Conservation (phyloP, 53 echinoderm and acorn worm genomes). For the Hippasteria phrygiana region DNA sequence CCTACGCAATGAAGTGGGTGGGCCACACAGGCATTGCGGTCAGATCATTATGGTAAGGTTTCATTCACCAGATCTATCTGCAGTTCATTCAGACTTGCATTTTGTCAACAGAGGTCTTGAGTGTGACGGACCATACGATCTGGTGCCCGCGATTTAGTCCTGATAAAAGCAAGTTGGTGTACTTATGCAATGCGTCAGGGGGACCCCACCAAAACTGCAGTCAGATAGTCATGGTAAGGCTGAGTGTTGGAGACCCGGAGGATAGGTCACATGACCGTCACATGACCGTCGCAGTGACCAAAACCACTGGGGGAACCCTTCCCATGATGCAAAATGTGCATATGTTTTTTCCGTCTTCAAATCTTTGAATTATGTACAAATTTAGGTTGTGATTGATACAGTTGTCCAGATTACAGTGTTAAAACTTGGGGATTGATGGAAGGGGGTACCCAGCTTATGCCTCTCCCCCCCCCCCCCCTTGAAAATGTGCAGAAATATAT, state of each 20-base stretch:
- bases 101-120: conserved; percentile 58
- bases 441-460: no score
- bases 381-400: no score
- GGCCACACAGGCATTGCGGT: conserved; percentile 84
- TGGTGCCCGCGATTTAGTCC: conserved; percentile 78
- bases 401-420: no score
- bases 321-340: not conserved
- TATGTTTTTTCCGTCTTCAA: no score
- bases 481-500: no score
- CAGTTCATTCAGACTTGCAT: not conserved
- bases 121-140: conserved; percentile 64
- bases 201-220: conserved; percentile 85
- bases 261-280: not conserved
- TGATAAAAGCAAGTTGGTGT: conserved; percentile 83
- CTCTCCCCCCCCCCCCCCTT: no score
- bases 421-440: no score
- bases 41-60: conserved; percentile 87
- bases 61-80: not conserved
- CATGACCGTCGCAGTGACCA: no score
- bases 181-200: conserved; percentile 73
- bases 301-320: not conserved
- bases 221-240: conserved; percentile 88
- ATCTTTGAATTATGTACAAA: no score
- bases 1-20: conserved; percentile 75
- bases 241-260: not conserved